Percentiles rank a stretch among this genome's conserved stretches.
phyloP scores from a whole-genome alignment of 2,113 vertebrate genomes.

The Epinephelus lanceolatus region DNA sequence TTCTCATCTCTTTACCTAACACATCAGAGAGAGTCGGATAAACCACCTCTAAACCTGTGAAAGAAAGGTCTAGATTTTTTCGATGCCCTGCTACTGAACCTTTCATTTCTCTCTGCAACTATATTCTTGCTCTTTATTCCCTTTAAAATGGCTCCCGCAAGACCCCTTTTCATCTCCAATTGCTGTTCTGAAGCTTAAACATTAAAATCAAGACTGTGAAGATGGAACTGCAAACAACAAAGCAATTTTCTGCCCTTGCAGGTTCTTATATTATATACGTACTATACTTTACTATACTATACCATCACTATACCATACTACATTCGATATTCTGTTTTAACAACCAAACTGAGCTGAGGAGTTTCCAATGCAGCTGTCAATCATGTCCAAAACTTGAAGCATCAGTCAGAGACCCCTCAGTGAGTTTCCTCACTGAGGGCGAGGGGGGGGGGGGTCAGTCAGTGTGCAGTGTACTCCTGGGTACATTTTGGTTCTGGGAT shows the following conservation, averaged over 20 bases:
- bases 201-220: constrained; percentile 23
- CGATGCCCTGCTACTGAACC: constrained; percentile 1
- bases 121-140: constrained; percentile 2
- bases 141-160: constrained; percentile 18
- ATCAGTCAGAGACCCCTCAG: too few species aligned
- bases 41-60: neutral
- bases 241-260: constrained; percentile 29
- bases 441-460: too few species aligned
- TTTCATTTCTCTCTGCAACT: neutral
- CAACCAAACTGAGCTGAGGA: too few species aligned
- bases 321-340: too few species aligned
- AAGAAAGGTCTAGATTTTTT: neutral
- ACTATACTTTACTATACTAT: too few species aligned
- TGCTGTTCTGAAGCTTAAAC: constrained; percentile 33
- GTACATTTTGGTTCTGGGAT: too few species aligned
- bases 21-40: neutral
- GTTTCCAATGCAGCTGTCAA: too few species aligned
- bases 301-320: too few species aligned
- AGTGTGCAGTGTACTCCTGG: too few species aligned
- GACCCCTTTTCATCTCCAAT: constrained; percentile 31
- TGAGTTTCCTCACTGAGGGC: too few species aligned
- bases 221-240: constrained; percentile 30
- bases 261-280: neutral
- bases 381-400: too few species aligned
- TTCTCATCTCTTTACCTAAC: neutral